Percentiles rank a stretch among this genome's conserved stretches.
phyloP scores from a whole-genome alignment of 2,888 invertebrate species.

The Leucophenga maculata region DNA sequence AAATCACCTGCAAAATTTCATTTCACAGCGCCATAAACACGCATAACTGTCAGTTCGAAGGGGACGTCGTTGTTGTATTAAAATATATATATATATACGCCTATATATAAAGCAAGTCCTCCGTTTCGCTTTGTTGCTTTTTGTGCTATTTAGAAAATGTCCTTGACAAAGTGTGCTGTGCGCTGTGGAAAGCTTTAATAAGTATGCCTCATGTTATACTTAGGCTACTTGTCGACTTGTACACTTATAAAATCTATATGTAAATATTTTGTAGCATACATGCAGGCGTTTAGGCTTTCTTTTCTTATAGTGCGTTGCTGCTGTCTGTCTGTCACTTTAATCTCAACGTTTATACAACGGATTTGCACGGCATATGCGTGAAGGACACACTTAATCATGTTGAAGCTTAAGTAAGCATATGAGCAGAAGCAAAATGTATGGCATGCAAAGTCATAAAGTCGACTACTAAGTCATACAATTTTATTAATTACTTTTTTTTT shows the following conservation, averaged over 20 bases:
- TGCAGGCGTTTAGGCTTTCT: constrained; percentile 1
- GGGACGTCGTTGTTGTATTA: no score
- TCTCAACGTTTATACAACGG: background rate
- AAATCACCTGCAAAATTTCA: constrained; percentile 67
- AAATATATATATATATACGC: background rate
- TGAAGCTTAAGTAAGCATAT: background rate
- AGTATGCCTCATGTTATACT: background rate
- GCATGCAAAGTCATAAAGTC: constrained; percentile 15
- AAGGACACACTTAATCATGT: constrained; percentile 15
- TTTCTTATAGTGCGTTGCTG: background rate
- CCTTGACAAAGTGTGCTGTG: constrained; percentile 25
- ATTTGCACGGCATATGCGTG: constrained; percentile 13
- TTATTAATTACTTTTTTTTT: constrained; percentile 15
- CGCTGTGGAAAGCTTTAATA: constrained; percentile 14
- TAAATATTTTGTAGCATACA: constrained; percentile 47
- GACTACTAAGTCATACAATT: background rate
- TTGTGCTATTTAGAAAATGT: constrained; percentile 4
- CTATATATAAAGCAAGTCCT: no score
- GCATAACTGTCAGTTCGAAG: constrained; percentile 33
- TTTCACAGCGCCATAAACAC: constrained; percentile 63
- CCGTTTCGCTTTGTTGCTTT: no score
- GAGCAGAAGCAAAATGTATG: background rate
- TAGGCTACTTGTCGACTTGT: constrained; percentile 59
- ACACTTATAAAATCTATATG: constrained; percentile 65
- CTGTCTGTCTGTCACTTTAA: constrained; percentile 20